Base-by-base conservation (phyloP, 1,140 invertebrate species). In the Mya arenaria region DNA sequence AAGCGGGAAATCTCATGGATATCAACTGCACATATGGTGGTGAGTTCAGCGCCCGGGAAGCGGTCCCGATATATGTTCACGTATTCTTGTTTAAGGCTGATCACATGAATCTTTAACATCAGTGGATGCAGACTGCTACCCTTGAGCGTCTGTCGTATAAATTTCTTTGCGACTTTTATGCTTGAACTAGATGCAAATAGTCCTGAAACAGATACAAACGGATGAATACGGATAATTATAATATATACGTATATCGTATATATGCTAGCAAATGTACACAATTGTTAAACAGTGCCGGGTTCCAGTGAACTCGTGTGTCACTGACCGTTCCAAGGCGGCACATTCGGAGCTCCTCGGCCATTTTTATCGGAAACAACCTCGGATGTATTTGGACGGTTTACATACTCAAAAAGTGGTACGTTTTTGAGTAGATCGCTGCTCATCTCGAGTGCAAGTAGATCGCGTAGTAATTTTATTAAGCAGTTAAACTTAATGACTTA, bases 11-110 rank as follows among this genome's bases (percentile, higher is more conserved):
- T 19, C 52, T 78, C 48, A 41, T 78, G 74, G 28, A 78, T 78
- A 44, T 78, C 74, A 5, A 78, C 74, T 6, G 74, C 74, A 25
- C 74, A 65, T 10, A 78, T 78, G 13, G 63, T 68, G 1, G 74
- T 78, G 6, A 78, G 63, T 34, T 39, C 48, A 1, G 63, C 37
- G 25, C 17, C n/a, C n/a, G 60, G 74, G 25, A 78, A 78, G 39
- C 62, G 25, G 17, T n/a, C 30, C 3, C 15, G 44, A 25, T 66
- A 78, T 23, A 66, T 60, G 2, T 65, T 19, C 15, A 66, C 32
- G 60, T 78, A 66, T 36, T 78, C 74, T 2, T 44, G 74, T 36
- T 66, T 78, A 19, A 78, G 39, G 15, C 74, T 48, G 1, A 78
- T 78, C 30, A 78, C 63, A 25, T 78, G 39, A 28, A 68, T 63